phyloP scores from a whole-genome alignment of 2,113 vertebrate genomes.

The Solenodon paradoxus region DNA sequence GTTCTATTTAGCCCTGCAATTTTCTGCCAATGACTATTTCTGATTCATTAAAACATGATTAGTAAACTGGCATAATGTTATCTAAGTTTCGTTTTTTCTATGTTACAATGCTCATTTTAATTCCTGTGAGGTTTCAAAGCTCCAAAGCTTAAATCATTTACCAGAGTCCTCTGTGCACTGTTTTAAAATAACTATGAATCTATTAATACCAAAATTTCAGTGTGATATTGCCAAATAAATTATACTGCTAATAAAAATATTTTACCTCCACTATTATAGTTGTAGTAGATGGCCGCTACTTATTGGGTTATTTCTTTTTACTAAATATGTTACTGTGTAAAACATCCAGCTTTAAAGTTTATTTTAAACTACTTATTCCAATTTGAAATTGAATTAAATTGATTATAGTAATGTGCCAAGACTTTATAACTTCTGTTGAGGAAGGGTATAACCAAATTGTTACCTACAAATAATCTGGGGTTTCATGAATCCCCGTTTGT shows the following conservation, averaged over 20 bases:
- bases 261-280: background rate
- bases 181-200: background rate
- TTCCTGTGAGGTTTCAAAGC: conserved; percentile 18
- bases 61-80: background rate
- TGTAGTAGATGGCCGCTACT: background rate
- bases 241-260: background rate
- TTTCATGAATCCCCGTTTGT: background rate
- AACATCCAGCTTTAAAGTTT: background rate
- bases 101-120: background rate
- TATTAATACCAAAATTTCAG: background rate
- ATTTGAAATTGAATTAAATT: background rate
- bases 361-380: background rate
- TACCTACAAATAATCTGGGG: background rate
- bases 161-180: background rate
- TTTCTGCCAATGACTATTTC: conserved; percentile 27
- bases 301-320: background rate
- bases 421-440: background rate
- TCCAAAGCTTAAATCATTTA: background rate
- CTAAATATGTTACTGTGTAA: background rate
- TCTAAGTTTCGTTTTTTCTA: conserved; percentile 24
- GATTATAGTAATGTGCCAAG: background rate
- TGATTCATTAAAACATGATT: conserved; percentile 12
- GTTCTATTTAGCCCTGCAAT: background rate
- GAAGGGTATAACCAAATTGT: background rate
- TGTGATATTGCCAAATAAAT: background rate